Conservation (phyloP, 1,140 invertebrate species). For the Ylistrum balloti region DNA sequence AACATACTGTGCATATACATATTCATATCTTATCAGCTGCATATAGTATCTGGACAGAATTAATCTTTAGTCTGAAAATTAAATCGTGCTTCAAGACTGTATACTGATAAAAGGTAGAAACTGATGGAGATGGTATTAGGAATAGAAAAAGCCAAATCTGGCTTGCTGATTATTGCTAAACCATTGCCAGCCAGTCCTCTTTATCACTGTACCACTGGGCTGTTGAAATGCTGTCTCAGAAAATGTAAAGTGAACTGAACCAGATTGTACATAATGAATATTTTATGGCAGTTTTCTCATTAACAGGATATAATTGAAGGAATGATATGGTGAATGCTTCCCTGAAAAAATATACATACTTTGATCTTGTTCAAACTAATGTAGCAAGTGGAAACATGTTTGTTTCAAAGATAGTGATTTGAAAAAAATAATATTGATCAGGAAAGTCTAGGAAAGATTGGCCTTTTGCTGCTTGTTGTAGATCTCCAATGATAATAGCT, state of each 20-base stretch:
- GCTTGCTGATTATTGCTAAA: background rate
- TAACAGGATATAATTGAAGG: background rate
- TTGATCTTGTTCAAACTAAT: background rate
- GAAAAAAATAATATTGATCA: background rate
- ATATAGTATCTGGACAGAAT: too few relatives aligned
- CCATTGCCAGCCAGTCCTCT: background rate
- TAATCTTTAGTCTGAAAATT: too few relatives aligned
- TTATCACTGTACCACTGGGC: too few relatives aligned
- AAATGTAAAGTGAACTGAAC: background rate
- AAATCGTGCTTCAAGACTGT: too few relatives aligned
- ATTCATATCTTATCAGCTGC: too few relatives aligned
- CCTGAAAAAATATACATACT: background rate
- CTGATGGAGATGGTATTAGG: slow-evolving; percentile 44
- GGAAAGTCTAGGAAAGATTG: background rate
- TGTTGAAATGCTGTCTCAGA: background rate
- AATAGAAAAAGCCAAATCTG: background rate
- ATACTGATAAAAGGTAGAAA: background rate
- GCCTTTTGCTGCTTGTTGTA: background rate
- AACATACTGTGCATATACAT: too few relatives aligned
- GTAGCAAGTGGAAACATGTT: slow-evolving; percentile 8
- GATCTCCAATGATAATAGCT: background rate
- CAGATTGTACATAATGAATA: slow-evolving; percentile 4
- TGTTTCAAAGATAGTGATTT: background rate
- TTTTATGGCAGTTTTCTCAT: slow-evolving; percentile 19
- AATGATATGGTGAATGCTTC: slow-evolving; percentile 11